These are phyloP conservation scores for Didymodactylos carnosus DNA, from an alignment of 2,888 invertebrate genomes.

Conservation along the genomic window DNA sequence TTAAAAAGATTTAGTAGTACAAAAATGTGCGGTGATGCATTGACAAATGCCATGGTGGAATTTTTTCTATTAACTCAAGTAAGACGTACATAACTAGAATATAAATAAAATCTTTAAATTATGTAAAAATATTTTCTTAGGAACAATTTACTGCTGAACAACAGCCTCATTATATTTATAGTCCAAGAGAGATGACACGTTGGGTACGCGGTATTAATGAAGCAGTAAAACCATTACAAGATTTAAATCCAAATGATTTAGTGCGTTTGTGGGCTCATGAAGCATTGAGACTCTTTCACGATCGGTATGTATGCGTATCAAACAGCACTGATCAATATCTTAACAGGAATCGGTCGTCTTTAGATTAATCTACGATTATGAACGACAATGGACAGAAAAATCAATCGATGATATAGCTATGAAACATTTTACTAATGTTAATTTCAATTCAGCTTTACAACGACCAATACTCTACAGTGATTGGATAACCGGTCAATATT, in stretches of 20 bases:
- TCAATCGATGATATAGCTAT: slow-evolving; percentile 58
- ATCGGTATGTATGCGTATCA: slow-evolving; percentile 32
- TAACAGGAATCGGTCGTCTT: too few species aligned
- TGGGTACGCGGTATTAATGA: slow-evolving; percentile 99
- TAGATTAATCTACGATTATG: slow-evolving; percentile 65
- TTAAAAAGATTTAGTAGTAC: slow-evolving; percentile 72
- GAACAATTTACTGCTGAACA: slow-evolving; percentile 96
- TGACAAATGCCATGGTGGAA: slow-evolving; percentile 97
- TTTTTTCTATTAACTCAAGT: slow-evolving; percentile 79
- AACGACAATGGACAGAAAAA: slow-evolving; percentile 91
- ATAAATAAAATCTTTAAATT: neutral
- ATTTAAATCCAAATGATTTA: slow-evolving; percentile 69
- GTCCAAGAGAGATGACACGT: slow-evolving; percentile 86
- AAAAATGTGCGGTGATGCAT: slow-evolving; percentile 75
- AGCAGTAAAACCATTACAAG: slow-evolving; percentile 80
- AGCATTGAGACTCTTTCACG: slow-evolving; percentile 82
- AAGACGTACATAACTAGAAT: neutral
- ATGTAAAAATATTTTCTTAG: slow-evolving; percentile 21
- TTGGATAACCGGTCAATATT: slow-evolving; percentile 93
- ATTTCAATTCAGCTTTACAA: slow-evolving; percentile 60
- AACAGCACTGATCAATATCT: neutral
- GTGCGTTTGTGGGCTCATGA: slow-evolving; percentile 97
- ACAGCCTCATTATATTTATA: slow-evolving; percentile 99
- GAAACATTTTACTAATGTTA: slow-evolving; percentile 78
- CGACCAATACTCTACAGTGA: slow-evolving; percentile 93